phyloP scores from a whole-genome alignment of 30 jellyfish, hydroid and myxozoan genomes.

The Aurelia sp. region DNA sequence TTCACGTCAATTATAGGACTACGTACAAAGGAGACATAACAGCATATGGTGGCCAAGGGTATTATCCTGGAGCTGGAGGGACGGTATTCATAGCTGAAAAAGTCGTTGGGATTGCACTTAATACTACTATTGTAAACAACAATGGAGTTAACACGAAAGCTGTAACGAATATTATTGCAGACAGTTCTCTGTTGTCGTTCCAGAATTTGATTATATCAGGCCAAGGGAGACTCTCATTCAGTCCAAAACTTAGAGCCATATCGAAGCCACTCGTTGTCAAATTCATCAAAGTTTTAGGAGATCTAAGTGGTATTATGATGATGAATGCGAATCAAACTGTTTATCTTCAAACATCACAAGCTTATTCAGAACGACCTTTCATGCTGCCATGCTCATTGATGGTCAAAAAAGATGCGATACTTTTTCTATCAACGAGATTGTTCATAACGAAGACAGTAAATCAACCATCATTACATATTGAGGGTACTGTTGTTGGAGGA shows the following conservation, averaged over 20 bases:
- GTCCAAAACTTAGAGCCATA: neutral
- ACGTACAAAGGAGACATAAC: constrained; percentile 40
- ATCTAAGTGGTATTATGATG: constrained; percentile 36
- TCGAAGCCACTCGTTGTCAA: constrained; percentile 5
- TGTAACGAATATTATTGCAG: constrained; percentile 29
- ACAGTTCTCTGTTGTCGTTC: constrained; percentile 12
- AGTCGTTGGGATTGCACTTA: constrained; percentile 45
- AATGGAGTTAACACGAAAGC: constrained; percentile 43
- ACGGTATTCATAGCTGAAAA: constrained; percentile 54
- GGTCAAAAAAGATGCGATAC: constrained; percentile 29
- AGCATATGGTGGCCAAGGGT: constrained; percentile 66
- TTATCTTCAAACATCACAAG: constrained; percentile 56
- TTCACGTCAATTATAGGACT: constrained; percentile 46
- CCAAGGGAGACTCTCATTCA: constrained; percentile 44
- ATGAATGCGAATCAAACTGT: constrained; percentile 27
- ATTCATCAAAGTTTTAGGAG: constrained; percentile 52
- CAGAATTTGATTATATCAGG: constrained; percentile 48
- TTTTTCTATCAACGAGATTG: constrained; percentile 25
- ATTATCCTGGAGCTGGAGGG: constrained; percentile 64
- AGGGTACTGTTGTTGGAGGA: constrained; percentile 60
- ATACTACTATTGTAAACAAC: constrained; percentile 46
- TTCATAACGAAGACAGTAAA: constrained; percentile 53
- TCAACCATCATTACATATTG: constrained; percentile 64
- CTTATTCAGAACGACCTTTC: constrained; percentile 59
- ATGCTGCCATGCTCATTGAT: constrained; percentile 61